phyloP scores from a whole-genome alignment of 2,888 invertebrate species.

The Julus scanicus region DNA sequence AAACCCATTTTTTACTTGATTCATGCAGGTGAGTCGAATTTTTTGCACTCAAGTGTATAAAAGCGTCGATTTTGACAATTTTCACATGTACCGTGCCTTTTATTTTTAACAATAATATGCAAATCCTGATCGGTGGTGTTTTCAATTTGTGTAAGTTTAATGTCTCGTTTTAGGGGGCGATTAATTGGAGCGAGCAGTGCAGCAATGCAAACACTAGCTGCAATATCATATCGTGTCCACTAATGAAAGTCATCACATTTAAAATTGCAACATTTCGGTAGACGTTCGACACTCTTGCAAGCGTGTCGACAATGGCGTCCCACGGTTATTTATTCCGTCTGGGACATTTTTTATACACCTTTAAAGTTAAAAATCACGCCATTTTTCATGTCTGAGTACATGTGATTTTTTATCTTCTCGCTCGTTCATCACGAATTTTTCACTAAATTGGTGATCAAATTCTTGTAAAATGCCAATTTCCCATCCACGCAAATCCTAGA shows the following conservation, averaged over 20 bases:
- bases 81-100: background rate
- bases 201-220: background rate
- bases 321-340: conserved; percentile 40
- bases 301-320: conserved; percentile 37
- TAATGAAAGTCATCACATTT: conserved; percentile 36
- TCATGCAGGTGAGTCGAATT: no score
- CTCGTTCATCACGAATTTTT: background rate
- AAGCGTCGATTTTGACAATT: background rate
- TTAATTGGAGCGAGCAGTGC: conserved; percentile 36
- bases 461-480: background rate
- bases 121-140: background rate
- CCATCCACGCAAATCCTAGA: background rate
- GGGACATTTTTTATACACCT: conserved; percentile 12
- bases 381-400: background rate
- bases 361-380: background rate
- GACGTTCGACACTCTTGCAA: conserved; percentile 9
- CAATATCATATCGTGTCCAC: conserved; percentile 23
- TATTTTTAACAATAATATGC: background rate
- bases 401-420: background rate
- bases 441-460: background rate
- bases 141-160: background rate
- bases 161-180: background rate
- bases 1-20: no score
- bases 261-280: background rate
- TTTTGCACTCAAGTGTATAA: no score